Evolutionary conservation across 2,888 invertebrate genomes (phyloP), one percentile per base, ranked within the genome.

Genomic region (Aphodius granarius): DNA sequence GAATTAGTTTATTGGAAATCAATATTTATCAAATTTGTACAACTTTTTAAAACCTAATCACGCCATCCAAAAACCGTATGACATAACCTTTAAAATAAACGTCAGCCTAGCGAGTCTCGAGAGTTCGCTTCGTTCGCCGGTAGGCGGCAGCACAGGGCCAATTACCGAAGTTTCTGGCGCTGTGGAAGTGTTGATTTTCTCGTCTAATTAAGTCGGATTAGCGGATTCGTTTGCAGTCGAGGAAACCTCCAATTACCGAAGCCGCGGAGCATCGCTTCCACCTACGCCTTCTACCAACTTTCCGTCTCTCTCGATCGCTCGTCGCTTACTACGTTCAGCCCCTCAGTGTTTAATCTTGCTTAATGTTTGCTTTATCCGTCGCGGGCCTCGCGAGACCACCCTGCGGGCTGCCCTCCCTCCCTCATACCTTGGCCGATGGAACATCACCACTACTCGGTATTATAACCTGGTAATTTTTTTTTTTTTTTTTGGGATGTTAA

Each of bases 191-290:
- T 85, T 85, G 85, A 85, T 85, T 85, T 84, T 85, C 82, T 81
- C 84, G 83, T 82, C 84, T 85, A 85, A 85, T 85, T 85, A 85
- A 82, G 81, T 80, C 81, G 82, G 83, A 83, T 83, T 83, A 83
- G 78, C 80, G 75, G 79, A 81, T 81, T 81, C 83, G 83, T 82
- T 82, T 82, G 81, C 81, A 77, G 79, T 18, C 20, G 21, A 20
- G 19, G 20, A 20, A 9, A 68, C 19, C 68, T 68, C 68, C 68
- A 68, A 68, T 68, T 68, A 68, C 20, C 68, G 68, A n/a, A n/a
- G n/a, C n/a, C n/a, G n/a, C n/a, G 21, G 68, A 21, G 20, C 68
- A 18, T n/a, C 68, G 68, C 20, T 15, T 20, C 43, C 13, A 43
- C 4, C 43, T 43, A 43, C 43, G 43, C 43, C 43, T 43, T 13